Evolutionary conservation across 2,113 vertebrate genomes (phyloP), one percentile per base, ranked within the genome.

Genomic region (Antechinus flavipes): DNA sequence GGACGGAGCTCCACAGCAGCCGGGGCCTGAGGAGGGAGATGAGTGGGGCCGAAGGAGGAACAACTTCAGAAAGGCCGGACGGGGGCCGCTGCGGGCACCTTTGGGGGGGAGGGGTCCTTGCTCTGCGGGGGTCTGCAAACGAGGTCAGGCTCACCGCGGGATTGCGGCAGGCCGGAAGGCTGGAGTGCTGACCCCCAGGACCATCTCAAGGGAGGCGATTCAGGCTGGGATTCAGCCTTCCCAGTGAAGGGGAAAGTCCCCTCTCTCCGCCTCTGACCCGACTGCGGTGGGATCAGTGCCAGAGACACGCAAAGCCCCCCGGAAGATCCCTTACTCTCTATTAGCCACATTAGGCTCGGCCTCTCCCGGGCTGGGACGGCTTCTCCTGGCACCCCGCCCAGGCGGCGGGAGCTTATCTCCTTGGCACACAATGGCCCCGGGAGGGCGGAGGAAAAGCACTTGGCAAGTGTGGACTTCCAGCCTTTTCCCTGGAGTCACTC

Each of bases 291-390:
- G 10, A 89, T 27, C 53, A 53, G n/a, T 49, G 49, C 49, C 35
- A 90, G 55, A 91, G 25, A 3, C 7, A 89, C 6, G 0, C 49
- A 49, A 94, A 95, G 54, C 2, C 6, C 0, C 22, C n/a, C 12
- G 27, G 35, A 50, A 54, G 1, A 30, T 89, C 90, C 61, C 35
- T 2, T 10, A 24, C 42, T 26, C 26, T 0, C 47, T 35, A 90
- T 46, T 30, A 89, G 89, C 54, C 84, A 53, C 5, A 35, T n/a
- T 8, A n/a, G 9, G 42, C 0, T n/a, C 1, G 58, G 10, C 56
- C 54, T 8, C 89, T 4, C 8, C 14, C 52, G 42, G 10, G 19
- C 16, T 0, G 0, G 0, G 2, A 16, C 1, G 0, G 35, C n/a
- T 30, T 50, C 49, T 30, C 8, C 42, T 52, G 1, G 1, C 6